Evolutionary conservation across 1,140 invertebrate genomes (phyloP), one percentile per base, ranked within the genome.

Genomic region (Nebria ingens): DNA sequence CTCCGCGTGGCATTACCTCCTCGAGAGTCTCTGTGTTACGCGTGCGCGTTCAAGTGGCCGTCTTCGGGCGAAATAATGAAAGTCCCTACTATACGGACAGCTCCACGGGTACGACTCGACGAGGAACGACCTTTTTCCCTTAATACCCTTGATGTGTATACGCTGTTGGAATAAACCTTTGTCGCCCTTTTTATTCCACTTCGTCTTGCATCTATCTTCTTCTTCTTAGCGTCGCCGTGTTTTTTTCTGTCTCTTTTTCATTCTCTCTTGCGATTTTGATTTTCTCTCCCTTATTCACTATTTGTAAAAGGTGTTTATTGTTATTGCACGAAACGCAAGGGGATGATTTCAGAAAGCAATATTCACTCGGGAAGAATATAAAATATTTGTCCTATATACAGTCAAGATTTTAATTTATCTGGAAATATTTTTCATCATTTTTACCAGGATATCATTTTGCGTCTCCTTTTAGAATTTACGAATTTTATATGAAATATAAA

Each of bases 241-340:
- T 45, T 17, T 4, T 17, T 45, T 17, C 40, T 45, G 9, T 3
- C 9, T 17, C 3, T 17, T 17, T 45, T 45, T 3, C 40, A 17
- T 17, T 17, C 6, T 45, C 9, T 4, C 9, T 45, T 17, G 9
- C 40, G 17, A 45, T 45, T 45, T 45, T 45, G 40, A 45, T 45
- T 45, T 34, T 45, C 40, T 11, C 17, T 45, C 4, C 40, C 9
- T 45, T 45, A 12, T 45, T 45, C 40, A 17, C 40, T 17, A 45
- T 45, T 45, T 45, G 40, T 45, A 45, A 17, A 45, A 45, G 9
- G 40, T 45, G 40, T 45, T 45, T 45, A 45, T 45, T 45, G 40
- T 9, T 45, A 45, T 45, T 45, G 15, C n/a, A n/a, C n/a, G n/a
- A n/a, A n/a, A n/a, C n/a, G n/a, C n/a, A n/a, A n/a, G n/a, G n/a